phyloP scores from a whole-genome alignment of 2,888 invertebrate genomes.

The Prosopocoilus inquinatus region DNA sequence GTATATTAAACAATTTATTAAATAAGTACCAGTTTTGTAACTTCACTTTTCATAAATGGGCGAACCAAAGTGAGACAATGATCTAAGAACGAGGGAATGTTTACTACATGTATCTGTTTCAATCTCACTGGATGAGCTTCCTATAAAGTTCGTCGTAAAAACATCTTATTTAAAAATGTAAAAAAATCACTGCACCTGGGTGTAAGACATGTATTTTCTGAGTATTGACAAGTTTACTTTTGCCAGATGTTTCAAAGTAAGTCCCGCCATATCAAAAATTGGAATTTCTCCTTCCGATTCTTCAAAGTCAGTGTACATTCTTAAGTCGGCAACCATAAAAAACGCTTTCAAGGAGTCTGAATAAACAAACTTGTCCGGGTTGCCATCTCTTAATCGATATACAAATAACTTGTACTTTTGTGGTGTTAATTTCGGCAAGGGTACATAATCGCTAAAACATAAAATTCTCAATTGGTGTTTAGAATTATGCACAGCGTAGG shows the following conservation, averaged over 20 bases:
- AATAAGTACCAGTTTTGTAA: constrained; percentile 64
- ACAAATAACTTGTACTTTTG: constrained; percentile 67
- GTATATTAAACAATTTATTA: constrained; percentile 8
- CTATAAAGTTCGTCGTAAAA: constrained; percentile 44
- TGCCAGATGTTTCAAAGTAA: constrained; percentile 62
- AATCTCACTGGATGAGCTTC: constrained; percentile 69
- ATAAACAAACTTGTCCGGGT: constrained; percentile 65
- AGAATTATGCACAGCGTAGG: too few relatives aligned
- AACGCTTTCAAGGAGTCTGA: constrained; percentile 66
- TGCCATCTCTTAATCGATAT: constrained; percentile 62
- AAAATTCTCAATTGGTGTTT: too few relatives aligned
- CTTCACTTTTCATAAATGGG: constrained; percentile 66
- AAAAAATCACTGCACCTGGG: constrained; percentile 54
- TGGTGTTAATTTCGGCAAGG: constrained; percentile 64
- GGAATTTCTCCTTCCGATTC: constrained; percentile 68
- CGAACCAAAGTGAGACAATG: constrained; percentile 61
- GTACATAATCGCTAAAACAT: constrained; percentile 62
- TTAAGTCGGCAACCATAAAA: constrained; percentile 70
- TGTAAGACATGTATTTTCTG: constrained; percentile 69
- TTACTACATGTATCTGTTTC: constrained; percentile 65
- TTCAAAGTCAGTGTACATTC: constrained; percentile 58
- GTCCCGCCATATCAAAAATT: constrained; percentile 68
- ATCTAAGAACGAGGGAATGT: constrained; percentile 64
- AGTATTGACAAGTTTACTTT: constrained; percentile 63
- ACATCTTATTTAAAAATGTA: constrained; percentile 7